Percentiles rank a stretch among this genome's conserved stretches.
These are phyloP conservation scores for Oligia fasciuncula DNA, from an alignment of 2,888 invertebrate species.

Conservation along the genomic window DNA sequence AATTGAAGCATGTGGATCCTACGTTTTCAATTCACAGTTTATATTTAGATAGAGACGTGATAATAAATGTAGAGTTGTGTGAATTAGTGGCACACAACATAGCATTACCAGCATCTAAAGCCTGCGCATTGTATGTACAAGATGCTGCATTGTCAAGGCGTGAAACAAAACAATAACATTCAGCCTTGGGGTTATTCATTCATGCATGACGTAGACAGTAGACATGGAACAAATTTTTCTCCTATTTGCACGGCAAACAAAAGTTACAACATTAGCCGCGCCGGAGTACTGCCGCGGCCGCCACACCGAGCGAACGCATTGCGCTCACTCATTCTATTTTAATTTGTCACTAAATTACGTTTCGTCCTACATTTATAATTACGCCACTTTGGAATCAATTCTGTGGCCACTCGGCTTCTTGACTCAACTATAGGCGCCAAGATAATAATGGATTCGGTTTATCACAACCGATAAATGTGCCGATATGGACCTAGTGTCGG, in stretches of 20 bases:
- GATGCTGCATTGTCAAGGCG: conserved; percentile 73
- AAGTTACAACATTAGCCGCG: conserved; percentile 77
- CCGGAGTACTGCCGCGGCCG: conserved; percentile 78
- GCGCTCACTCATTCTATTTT: conserved; percentile 76
- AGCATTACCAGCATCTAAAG: conserved; percentile 57
- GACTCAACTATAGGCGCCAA: conserved; percentile 57
- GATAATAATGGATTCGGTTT: conserved; percentile 78
- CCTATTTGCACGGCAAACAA: conserved; percentile 85
- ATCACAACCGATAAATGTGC: conserved; percentile 81
- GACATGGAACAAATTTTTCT: conserved; percentile 85
- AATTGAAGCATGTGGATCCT: conserved; percentile 36
- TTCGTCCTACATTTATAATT: conserved; percentile 72
- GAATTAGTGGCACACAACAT: conserved; percentile 17
- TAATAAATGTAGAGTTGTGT: neutral
- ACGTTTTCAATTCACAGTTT: conserved; percentile 16
- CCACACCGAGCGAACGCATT: conserved; percentile 74
- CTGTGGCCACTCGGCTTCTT: conserved; percentile 56
- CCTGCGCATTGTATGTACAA: conserved; percentile 60
- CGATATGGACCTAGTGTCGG: conserved; percentile 77
- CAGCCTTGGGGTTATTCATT: conserved; percentile 85
- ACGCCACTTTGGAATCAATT: conserved; percentile 69
- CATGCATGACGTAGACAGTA: conserved; percentile 85
- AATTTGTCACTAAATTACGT: conserved; percentile 68
- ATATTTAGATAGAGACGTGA: conserved; percentile 36
- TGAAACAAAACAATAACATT: conserved; percentile 79